Base-by-base conservation (phyloP, 2,888 invertebrate genomes). In the Parochlus steinenii region DNA sequence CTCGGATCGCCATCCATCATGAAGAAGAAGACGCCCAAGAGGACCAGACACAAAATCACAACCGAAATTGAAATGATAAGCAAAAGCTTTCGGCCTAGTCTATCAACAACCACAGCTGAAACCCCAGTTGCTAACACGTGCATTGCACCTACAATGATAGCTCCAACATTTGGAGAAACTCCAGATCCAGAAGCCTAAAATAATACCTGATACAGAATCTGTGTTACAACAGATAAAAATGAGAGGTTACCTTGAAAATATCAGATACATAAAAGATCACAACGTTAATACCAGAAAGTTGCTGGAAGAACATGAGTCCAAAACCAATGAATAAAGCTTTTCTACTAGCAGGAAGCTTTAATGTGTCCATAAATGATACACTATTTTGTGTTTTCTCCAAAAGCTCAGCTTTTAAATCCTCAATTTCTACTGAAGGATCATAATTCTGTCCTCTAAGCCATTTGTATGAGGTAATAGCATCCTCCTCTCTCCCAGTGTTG, bases 271-370 rank as follows among this genome's bases (percentile, higher is more conserved):
- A 85, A 55, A 86, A 81, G 42, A 86, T 77, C 6, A 86, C 76
- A 1, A 81, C 80, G 47, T 86, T 86, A 33, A 83, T 73, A 25
- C 85, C 85, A 41, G 78, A 74, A 37, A 87, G 62, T 53, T 90
- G 90, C 52, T 92, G 92, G 59, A 89, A 82, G 46, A 85, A 61
- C 87, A 90, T 89, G 6, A 90, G 64, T 3, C 76, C 72, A 49
- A 78, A 73, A 43, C 74, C 74, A 40, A 85, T 78, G 8, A 73
- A 38, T 4, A 81, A 56, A 1, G 77, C 79, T 50, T 71, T 75
- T 16, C 69, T 53, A 0, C 76, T 71, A 0, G 50, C 50, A 4
- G 60, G 71, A 33, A 72, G 69, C 3, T 61, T 63, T 7, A 79
- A 65, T 1, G 71, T 67, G 2, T 60, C 49, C 5, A 48, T 38